Evolutionary conservation across 2,113 vertebrate species (phyloP), one percentile per base, ranked within the genome.

Genomic region (Anthoscopus minutus): DNA sequence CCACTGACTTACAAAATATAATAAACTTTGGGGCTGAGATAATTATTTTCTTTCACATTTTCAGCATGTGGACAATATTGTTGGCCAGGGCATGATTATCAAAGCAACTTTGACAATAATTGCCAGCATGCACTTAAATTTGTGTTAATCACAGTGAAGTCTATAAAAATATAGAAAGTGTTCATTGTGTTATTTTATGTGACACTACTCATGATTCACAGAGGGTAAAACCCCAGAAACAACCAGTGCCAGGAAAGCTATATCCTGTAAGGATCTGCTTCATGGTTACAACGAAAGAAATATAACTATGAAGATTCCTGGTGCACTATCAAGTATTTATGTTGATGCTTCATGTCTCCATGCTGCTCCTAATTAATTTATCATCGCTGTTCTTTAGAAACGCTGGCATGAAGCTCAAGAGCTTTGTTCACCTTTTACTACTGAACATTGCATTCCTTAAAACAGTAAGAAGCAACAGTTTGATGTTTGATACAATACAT

Each of bases 291-390:
- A 37, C 15, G 15, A 92, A 88, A 57, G 42, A 93, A 88, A 65
- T 17, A 3, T 42, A 88, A 42, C 44, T 18, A 22, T 23, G n/a
- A 86, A 81, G 51, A 70, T 42, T 45, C 74, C 45, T 31, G n/a
- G 28, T 50, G 15, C 28, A 11, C 33, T 70, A 66, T 73, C 23
- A 88, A 88, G 86, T 60, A 78, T 91, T 90, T 33, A 81, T 54
- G 67, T 38, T 89, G 58, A 71, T 80, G 37, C 19, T 83, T 73
- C 42, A 31, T 14, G 38, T 81, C 65, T 93, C 85, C 54, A 67
- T 2, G 7, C 14, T 44, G 23, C 56, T 91, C 13, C 50, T 94
- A 91, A 85, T 88, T 90, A 92, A 91, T 93, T 90, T 82, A 91
- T 80, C 44, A 70, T 35, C 31, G 61, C 35, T 60, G 35, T 57